Conservation (phyloP, 2,888 invertebrate genomes). For the Muscina levida region DNA sequence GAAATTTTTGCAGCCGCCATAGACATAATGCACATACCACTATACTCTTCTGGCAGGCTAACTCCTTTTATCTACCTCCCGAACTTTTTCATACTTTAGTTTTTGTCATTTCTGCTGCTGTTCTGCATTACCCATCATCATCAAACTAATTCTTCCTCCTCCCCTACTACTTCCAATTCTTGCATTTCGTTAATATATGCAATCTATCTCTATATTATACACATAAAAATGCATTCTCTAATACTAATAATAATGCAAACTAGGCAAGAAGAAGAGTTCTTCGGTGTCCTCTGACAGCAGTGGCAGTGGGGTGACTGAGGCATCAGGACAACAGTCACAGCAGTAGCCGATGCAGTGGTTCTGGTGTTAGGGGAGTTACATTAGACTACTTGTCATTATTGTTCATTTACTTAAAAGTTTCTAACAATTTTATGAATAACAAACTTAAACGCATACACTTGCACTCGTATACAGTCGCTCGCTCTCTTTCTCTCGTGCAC, state of each 20-base stretch:
- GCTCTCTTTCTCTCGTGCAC: too few relatives aligned
- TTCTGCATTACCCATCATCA: too few relatives aligned
- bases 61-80: too few relatives aligned
- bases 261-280: conserved; percentile 15
- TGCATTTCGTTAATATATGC: conserved; percentile 62
- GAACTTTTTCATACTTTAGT: too few relatives aligned
- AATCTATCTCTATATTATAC: conserved; percentile 51
- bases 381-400: conserved; percentile 77
- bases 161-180: too few relatives aligned
- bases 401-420: conserved; percentile 78
- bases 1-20: neutral
- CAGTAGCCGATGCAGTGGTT: neutral
- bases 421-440: conserved; percentile 66
- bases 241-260: conserved; percentile 75
- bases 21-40: neutral
- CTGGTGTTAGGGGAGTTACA: conserved; percentile 50
- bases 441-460: conserved; percentile 59
- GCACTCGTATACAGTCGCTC: neutral
- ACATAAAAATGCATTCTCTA: conserved; percentile 73
- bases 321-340: neutral
- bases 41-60: too few relatives aligned
- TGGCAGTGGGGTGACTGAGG: neutral
- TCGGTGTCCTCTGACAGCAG: neutral
- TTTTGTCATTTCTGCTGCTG: too few relatives aligned
- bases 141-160: too few relatives aligned